phyloP scores from a whole-genome alignment of 2,113 vertebrate species.

The Loxodonta africana region DNA sequence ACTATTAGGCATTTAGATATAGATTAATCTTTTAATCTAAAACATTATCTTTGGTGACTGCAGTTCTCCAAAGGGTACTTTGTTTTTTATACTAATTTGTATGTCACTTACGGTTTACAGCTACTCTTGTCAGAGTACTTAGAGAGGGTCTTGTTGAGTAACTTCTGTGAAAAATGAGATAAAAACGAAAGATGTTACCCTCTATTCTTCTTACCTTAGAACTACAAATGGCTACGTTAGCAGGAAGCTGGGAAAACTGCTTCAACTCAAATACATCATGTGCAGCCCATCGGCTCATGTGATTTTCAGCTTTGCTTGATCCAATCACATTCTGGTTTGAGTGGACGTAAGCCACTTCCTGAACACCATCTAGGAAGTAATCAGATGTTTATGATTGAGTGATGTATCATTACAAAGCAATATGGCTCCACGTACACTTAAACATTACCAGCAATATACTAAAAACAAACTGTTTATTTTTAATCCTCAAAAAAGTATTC shows the following conservation, averaged over 20 bases:
- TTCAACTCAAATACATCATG: conserved; percentile 94
- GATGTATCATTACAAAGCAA: not conserved
- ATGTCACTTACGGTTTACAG: not conserved
- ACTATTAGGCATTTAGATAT: conserved; percentile 3
- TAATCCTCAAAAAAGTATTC: conserved; percentile 44
- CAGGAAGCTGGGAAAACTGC: conserved; percentile 96
- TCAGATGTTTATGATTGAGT: not conserved
- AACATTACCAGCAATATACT: not conserved
- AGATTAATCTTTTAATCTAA: conserved; percentile 21
- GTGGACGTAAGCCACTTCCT: conserved; percentile 94
- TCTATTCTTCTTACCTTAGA: conserved; percentile 89
- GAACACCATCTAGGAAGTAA: conserved; percentile 90
- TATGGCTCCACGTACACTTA: not conserved
- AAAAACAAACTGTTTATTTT: conserved; percentile 60
- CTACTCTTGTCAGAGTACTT: not conserved
- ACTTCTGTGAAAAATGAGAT: conserved; percentile 46
- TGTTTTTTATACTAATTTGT: not conserved
- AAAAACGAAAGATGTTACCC: conserved; percentile 57
- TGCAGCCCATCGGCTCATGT: conserved; percentile 93
- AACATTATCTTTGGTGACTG: conserved; percentile 29
- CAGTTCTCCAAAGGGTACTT: not conserved
- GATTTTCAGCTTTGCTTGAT: conserved; percentile 96
- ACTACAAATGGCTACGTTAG: conserved; percentile 90
- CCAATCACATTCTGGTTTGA: conserved; percentile 97
- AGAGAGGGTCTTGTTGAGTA: not conserved